These are phyloP conservation scores for Rissa tridactyla DNA, from an alignment of 2,113 vertebrate genomes.

Conservation along the genomic window DNA sequence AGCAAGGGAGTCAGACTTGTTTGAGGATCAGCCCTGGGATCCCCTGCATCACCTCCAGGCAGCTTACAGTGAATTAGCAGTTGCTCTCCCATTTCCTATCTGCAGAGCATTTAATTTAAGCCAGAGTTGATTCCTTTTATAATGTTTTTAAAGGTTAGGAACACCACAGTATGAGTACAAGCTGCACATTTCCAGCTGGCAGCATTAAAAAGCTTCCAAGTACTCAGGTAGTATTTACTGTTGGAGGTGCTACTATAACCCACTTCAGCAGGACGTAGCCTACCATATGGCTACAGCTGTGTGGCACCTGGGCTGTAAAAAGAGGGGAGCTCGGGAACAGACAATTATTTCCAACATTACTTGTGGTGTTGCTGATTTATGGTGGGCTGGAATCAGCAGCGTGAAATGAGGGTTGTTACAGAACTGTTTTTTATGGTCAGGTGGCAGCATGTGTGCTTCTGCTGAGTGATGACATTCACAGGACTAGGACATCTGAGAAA, in stretches of 20 bases:
- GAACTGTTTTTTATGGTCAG: conserved; percentile 42
- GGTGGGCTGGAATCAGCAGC: conserved; percentile 14
- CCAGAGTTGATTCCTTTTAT: background rate
- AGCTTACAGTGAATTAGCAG: background rate
- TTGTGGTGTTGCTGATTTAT: conserved; percentile 47
- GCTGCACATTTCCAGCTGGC: background rate
- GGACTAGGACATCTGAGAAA: conserved; percentile 36
- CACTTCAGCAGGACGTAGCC: background rate
- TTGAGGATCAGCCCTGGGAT: background rate
- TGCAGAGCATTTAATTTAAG: background rate
- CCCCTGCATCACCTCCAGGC: background rate
- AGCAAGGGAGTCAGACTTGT: background rate
- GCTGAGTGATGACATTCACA: conserved; percentile 55
- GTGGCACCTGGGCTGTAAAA: conserved; percentile 24
- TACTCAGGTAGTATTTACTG: background rate
- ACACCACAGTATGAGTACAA: background rate
- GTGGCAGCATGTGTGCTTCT: background rate
- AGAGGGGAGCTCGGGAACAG: background rate
- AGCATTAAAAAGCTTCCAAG: background rate
- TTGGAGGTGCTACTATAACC: background rate
- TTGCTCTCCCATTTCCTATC: background rate
- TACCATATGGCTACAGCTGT: background rate
- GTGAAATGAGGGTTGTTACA: conserved; percentile 58
- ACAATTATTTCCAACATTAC: conserved; percentile 1
- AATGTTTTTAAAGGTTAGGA: background rate